Base-by-base conservation (phyloP, 2,888 invertebrate genomes). In the Cheilosia vernalis region DNA sequence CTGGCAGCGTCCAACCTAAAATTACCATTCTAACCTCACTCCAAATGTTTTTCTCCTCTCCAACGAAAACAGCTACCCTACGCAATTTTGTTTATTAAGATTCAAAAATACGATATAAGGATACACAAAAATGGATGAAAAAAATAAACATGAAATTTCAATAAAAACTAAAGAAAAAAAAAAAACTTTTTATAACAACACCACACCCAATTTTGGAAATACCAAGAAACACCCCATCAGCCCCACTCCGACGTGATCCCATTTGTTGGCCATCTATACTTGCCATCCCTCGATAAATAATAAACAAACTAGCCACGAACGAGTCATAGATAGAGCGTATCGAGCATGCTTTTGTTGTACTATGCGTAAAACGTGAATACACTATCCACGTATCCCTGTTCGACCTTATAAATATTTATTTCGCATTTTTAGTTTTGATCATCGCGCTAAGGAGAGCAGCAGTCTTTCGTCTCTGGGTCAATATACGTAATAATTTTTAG, bases 321-420 rank as follows among this genome's bases (percentile, higher is more conserved):
- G 19, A 58, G 13, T 27, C 42, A 19, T 30, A 69, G 19, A 56
- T 51, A 63, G 19, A 40, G 33, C 40, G 17, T 13, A 44, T 56
- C 58, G 17, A 44, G 44, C 6, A 44, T 17, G 17, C 44, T 19
- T 58, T 72, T 79, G 64, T 60, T 56, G 17, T 66, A 19, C 27
- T 63, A 47, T 21, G 30, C 63, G 30, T 33, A 7, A 9, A 33
- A 44, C 47, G 47, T 33, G 6, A 6, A 24, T 37, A 49, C 27
- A 27, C 4, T 21, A 6, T 55, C n/a, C n/a, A n/a, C n/a, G 33
- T 49, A 21, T 49, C 19, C 49, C 13, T n/a, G 55, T 42, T 58
- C 30, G 27, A 60, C 49, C 76, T 81, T 76, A 81, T 81, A 81
- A 81, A 81, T 81, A 81, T 81, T 74, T 81, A 81, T 81, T 81